Conservation (phyloP, 2,888 invertebrate genomes). For the Acleris cristana region DNA sequence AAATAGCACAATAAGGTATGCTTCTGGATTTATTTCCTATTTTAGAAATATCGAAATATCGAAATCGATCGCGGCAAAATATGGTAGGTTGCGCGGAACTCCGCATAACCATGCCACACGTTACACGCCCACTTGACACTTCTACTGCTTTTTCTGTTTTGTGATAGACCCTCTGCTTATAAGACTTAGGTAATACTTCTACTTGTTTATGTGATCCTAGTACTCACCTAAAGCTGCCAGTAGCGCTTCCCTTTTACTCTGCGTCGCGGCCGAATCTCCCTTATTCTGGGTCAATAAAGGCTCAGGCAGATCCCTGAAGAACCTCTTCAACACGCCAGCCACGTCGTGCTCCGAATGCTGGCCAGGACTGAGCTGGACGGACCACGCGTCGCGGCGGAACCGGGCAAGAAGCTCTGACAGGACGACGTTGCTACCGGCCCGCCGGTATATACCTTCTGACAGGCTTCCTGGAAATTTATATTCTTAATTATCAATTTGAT, state of each 20-base stretch:
- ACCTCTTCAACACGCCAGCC: constrained; percentile 93
- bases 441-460: constrained; percentile 94
- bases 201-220: too few relatives aligned
- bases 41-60: too few relatives aligned
- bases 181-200: too few relatives aligned
- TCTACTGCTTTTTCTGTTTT: too few relatives aligned
- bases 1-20: too few relatives aligned
- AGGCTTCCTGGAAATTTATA: constrained; percentile 86
- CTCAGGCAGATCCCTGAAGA: constrained; percentile 94
- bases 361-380: constrained; percentile 90
- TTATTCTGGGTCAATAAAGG: constrained; percentile 90
- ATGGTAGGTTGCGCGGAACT: too few relatives aligned
- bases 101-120: too few relatives aligned
- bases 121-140: too few relatives aligned
- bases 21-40: too few relatives aligned
- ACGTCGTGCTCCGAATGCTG: constrained; percentile 94
- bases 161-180: too few relatives aligned
- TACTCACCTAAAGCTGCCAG: constrained; percentile 86
- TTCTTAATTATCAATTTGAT: background rate
- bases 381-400: constrained; percentile 93
- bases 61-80: too few relatives aligned
- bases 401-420: constrained; percentile 88
- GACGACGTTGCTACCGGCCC: constrained; percentile 90
- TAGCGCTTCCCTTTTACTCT: constrained; percentile 87
- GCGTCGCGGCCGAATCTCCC: constrained; percentile 87